Evolutionary conservation across 2,888 invertebrate genomes (phyloP).

Genomic region (Parnassius glacialis): DNA sequence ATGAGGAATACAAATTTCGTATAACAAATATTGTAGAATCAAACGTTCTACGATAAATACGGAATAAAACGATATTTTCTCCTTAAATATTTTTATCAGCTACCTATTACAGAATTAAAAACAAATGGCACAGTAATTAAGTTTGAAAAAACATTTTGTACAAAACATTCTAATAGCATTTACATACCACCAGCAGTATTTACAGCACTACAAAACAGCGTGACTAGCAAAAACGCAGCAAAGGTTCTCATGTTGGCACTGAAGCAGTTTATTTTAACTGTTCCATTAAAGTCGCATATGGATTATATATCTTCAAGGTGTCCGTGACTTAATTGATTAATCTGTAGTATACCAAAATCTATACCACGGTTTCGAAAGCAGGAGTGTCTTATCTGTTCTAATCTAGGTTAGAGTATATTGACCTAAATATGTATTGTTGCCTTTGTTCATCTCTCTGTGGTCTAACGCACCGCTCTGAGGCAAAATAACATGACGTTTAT

Average conservation of each 20-base stretch:
- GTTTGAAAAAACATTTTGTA: neutral
- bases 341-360: constrained; percentile 31
- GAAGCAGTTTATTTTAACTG: constrained; percentile 13
- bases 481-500: constrained; percentile 7
- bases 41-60: too few species aligned
- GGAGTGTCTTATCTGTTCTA: constrained; percentile 32
- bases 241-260: constrained; percentile 15
- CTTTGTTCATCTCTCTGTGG: neutral
- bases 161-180: neutral
- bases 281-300: constrained; percentile 14
- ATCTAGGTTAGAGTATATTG: constrained; percentile 15
- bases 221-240: constrained; percentile 2
- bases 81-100: too few species aligned
- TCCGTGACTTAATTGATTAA: constrained; percentile 35
- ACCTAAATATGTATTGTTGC: constrained; percentile 1
- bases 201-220: constrained; percentile 2
- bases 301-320: constrained; percentile 29
- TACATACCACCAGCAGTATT: constrained; percentile 10
- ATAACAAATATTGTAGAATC: too few species aligned
- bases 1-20: too few species aligned
- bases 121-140: neutral
- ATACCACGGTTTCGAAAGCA: constrained; percentile 35
- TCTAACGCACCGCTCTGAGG: neutral
- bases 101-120: too few species aligned
- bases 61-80: too few species aligned